Evolutionary conservation across 2,113 vertebrate genomes (phyloP).

Genomic region (Triplophysa siluroides): DNA sequence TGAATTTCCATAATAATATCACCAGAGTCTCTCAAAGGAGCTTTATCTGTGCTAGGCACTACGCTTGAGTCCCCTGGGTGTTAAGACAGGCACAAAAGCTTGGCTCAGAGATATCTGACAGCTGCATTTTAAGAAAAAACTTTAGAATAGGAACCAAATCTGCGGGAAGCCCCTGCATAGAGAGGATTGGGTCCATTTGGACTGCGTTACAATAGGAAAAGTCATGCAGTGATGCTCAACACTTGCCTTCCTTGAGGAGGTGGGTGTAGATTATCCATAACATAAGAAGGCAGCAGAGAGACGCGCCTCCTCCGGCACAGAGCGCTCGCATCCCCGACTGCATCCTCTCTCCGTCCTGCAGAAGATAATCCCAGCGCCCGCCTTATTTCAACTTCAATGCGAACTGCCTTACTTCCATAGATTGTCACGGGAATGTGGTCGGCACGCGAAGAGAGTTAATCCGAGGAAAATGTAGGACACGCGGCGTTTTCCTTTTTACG

Average conservation of each 20-base stretch:
- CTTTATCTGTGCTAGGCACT: slow-evolving; percentile 9
- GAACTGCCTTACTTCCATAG: slow-evolving; percentile 48
- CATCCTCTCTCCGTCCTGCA: slow-evolving; percentile 70
- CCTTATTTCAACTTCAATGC: slow-evolving; percentile 29
- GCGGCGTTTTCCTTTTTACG: slow-evolving; percentile 37
- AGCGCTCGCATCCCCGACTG: slow-evolving; percentile 79
- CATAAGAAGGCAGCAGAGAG: slow-evolving; percentile 81
- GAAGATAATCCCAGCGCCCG: slow-evolving; percentile 30
- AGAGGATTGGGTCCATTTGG: neutral
- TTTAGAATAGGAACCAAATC: slow-evolving; percentile 7
- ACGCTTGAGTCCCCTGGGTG: slow-evolving; percentile 18
- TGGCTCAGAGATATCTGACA: slow-evolving; percentile 11
- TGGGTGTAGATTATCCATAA: slow-evolving; percentile 83
- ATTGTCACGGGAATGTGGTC: slow-evolving; percentile 3
- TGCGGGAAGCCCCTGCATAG: neutral
- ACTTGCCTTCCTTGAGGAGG: slow-evolving; percentile 81
- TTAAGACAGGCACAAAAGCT: slow-evolving; percentile 24
- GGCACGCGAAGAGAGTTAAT: slow-evolving; percentile 16
- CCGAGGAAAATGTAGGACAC: slow-evolving; percentile 34
- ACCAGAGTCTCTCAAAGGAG: slow-evolving; percentile 37
- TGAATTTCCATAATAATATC: slow-evolving; percentile 52
- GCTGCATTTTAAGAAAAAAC: slow-evolving; percentile 17
- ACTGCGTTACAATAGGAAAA: neutral
- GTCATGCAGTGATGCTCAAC: slow-evolving; percentile 12
- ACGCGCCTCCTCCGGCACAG: slow-evolving; percentile 79